A percentile compares a stretch with the other conserved stretches of the same genome.
These are phyloP conservation scores for Cassiopea andromeda DNA, from an alignment of 30 jellyfish, hydroid and myxozoan species.

Conservation along the genomic window DNA sequence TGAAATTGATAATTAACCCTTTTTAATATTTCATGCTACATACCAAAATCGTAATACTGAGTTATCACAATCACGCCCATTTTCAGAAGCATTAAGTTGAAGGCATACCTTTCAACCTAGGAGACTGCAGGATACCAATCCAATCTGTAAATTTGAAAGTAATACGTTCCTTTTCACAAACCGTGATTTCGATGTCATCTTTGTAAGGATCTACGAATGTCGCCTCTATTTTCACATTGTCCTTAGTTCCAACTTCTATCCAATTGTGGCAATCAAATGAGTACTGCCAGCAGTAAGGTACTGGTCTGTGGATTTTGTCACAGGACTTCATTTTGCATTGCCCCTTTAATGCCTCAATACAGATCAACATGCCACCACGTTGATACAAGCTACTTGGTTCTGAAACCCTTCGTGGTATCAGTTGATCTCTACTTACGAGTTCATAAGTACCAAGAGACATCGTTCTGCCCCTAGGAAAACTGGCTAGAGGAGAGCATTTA, in stretches of 20 bases:
- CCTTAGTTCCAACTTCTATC: conserved; percentile 28
- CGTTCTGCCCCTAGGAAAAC: conserved; percentile 7
- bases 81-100: not conserved
- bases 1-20: too few species aligned
- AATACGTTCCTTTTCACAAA: conserved; percentile 14
- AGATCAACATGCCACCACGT: not conserved
- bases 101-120: not conserved
- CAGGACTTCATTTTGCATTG: conserved; percentile 21
- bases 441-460: not conserved
- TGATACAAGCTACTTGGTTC: conserved; percentile 10
- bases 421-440: not conserved
- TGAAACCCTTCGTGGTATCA: conserved; percentile 11
- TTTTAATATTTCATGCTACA: too few species aligned
- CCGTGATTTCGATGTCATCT: conserved; percentile 4
- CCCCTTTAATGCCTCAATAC: conserved; percentile 12
- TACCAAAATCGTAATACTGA: too few species aligned
- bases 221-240: conserved; percentile 42
- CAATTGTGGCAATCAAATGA: conserved; percentile 18
- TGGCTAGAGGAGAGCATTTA: not conserved
- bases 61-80: not conserved
- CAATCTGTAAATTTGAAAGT: conserved; percentile 21
- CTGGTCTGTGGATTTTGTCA: conserved; percentile 6
- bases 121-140: not conserved
- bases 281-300: conserved; percentile 64
- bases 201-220: conserved; percentile 14